Evolutionary conservation across 2,797 vertebrate species (phyloP).

Genomic region (Arctocebus calabarensis): DNA sequence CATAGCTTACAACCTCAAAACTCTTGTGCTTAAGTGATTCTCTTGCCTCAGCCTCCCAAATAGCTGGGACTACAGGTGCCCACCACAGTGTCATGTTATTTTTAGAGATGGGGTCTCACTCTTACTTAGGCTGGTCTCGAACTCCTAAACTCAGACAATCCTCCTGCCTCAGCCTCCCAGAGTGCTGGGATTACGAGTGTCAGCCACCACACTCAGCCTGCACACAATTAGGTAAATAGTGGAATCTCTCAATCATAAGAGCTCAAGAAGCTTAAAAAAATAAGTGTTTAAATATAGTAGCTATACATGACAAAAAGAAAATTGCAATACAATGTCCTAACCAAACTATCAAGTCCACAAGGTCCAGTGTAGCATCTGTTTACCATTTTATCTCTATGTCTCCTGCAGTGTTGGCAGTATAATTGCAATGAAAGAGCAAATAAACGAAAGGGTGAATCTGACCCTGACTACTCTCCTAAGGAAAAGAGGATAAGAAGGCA

Average conservation of each 20-base stretch:
- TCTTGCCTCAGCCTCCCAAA: no score
- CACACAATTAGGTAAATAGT: not conserved
- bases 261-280: not conserved
- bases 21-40: no score
- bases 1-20: no score
- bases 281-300: not conserved
- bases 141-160: no score
- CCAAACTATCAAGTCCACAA: not conserved
- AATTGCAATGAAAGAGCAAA: not conserved
- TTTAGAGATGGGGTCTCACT: no score
- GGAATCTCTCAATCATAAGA: not conserved
- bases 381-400: not conserved
- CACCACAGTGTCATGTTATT: no score
- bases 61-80: no score
- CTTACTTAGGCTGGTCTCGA: no score
- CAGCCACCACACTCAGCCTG: no score
- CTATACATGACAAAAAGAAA: not conserved
- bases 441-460: not conserved
- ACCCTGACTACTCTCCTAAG: not conserved
- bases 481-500: not conserved
- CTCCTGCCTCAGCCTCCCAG: no score
- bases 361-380: not conserved
- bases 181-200: no score
- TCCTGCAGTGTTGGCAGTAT: not conserved
- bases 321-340: not conserved